Conservation (phyloP, 2,113 vertebrate genomes). For the Embiotoca jacksoni region DNA sequence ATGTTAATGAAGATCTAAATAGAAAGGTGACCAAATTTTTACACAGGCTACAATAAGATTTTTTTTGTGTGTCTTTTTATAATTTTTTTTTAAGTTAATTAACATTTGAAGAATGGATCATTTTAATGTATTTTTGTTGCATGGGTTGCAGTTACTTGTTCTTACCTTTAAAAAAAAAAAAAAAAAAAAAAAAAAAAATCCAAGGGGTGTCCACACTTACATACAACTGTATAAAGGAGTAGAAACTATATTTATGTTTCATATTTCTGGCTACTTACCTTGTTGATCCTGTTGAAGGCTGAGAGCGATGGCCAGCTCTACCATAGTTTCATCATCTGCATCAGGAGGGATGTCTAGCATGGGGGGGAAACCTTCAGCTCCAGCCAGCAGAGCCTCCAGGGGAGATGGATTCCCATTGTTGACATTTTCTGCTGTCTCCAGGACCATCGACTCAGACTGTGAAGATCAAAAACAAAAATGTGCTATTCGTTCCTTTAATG, state of each 20-base stretch:
- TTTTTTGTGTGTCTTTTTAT: too few relatives aligned
- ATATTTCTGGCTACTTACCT: conserved; percentile 82
- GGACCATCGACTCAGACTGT: conserved; percentile 97
- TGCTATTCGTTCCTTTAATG: not conserved
- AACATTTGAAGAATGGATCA: too few relatives aligned
- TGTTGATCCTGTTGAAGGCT: conserved; percentile 99
- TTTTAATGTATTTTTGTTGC: too few relatives aligned
- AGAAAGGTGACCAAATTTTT: too few relatives aligned
- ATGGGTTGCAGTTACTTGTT: too few relatives aligned
- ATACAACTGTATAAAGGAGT: too few relatives aligned
- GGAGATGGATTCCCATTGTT: conserved; percentile 98
- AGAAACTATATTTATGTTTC: not conserved
- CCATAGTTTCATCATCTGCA: conserved; percentile 99
- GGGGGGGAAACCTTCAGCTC: conserved; percentile 96
- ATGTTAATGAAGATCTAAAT: too few relatives aligned
- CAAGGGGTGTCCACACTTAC: too few relatives aligned
- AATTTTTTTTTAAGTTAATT: too few relatives aligned
- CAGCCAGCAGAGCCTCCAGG: conserved; percentile 95
- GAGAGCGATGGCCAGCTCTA: conserved; percentile 96
- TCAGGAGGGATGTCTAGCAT: conserved; percentile 99
- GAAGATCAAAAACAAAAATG: conserved; percentile 43
- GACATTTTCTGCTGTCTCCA: conserved; percentile 96
- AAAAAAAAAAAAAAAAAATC: too few relatives aligned
- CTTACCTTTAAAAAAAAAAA: too few relatives aligned
- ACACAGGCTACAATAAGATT: too few relatives aligned